Conservation (phyloP, 2,797 vertebrate species). For the Erpetoichthys calabaricus region DNA sequence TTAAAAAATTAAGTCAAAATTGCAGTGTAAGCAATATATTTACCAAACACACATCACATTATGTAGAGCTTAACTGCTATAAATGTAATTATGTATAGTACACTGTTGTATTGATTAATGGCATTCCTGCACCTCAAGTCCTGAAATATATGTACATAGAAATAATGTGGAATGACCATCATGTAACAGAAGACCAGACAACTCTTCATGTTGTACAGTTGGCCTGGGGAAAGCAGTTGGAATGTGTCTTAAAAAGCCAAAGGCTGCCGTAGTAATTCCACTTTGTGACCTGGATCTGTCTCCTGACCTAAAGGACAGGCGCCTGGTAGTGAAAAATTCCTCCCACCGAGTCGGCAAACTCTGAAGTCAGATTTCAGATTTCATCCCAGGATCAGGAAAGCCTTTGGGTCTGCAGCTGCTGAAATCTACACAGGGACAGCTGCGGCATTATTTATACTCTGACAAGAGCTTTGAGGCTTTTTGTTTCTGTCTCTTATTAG, state of each 20-base stretch:
- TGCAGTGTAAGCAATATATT: neutral
- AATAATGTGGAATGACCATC: neutral
- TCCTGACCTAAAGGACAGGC: constrained; percentile 11
- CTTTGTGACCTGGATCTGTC: constrained; percentile 9
- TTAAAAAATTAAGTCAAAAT: too few species aligned
- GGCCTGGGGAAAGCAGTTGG: constrained; percentile 13
- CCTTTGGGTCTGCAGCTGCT: constrained; percentile 22
- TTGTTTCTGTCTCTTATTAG: too few species aligned
- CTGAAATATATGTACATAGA: neutral
- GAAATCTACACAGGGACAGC: constrained; percentile 27
- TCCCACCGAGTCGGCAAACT: neutral
- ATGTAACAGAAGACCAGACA: neutral
- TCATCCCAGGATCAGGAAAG: constrained; percentile 1
- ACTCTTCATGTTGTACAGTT: neutral
- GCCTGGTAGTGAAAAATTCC: constrained; percentile 11
- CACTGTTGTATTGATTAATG: neutral
- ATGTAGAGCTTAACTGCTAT: neutral
- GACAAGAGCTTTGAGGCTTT: constrained; percentile 18
- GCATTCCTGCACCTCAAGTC: neutral
- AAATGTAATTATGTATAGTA: neutral
- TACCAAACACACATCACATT: neutral
- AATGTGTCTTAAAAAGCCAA: constrained; percentile 26
- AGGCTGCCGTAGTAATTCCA: constrained; percentile 7
- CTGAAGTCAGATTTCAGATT: constrained; percentile 6
- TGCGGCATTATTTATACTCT: constrained; percentile 34